Evolutionary conservation across 2,888 invertebrate species (phyloP).

Genomic region (Epinotia bilunana): DNA sequence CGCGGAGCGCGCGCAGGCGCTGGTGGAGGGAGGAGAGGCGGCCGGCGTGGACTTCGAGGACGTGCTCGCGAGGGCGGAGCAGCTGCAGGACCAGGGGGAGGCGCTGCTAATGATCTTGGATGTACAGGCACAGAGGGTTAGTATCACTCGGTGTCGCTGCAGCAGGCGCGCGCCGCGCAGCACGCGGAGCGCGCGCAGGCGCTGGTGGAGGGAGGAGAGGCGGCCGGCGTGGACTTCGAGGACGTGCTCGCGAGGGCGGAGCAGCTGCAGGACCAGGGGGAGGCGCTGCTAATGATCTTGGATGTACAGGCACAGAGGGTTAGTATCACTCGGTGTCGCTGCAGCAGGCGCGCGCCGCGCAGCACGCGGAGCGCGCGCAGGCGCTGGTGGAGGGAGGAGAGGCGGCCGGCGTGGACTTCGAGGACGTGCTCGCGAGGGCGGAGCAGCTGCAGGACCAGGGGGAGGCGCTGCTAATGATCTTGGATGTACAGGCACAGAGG

Average conservation of each 20-base stretch:
- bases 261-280: slow-evolving; percentile 88
- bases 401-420: slow-evolving; percentile 49
- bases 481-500: slow-evolving; percentile 89
- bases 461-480: slow-evolving; percentile 89
- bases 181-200: too few relatives aligned
- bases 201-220: slow-evolving; percentile 43
- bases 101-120: slow-evolving; percentile 89
- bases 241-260: slow-evolving; percentile 82
- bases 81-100: slow-evolving; percentile 89
- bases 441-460: slow-evolving; percentile 89
- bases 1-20: too few relatives aligned
- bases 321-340: slow-evolving; percentile 61
- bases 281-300: slow-evolving; percentile 89
- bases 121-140: slow-evolving; percentile 86
- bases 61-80: slow-evolving; percentile 82
- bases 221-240: slow-evolving; percentile 43
- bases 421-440: slow-evolving; percentile 73
- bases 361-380: too few relatives aligned
- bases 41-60: slow-evolving; percentile 53
- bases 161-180: too few relatives aligned
- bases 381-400: not conserved
- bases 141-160: slow-evolving; percentile 65
- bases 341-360: too few relatives aligned
- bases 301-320: slow-evolving; percentile 88
- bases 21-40: slow-evolving; percentile 46